These are phyloP conservation scores for Solenodon paradoxus DNA, from an alignment of 2,113 vertebrate genomes.

Conservation along the genomic window DNA sequence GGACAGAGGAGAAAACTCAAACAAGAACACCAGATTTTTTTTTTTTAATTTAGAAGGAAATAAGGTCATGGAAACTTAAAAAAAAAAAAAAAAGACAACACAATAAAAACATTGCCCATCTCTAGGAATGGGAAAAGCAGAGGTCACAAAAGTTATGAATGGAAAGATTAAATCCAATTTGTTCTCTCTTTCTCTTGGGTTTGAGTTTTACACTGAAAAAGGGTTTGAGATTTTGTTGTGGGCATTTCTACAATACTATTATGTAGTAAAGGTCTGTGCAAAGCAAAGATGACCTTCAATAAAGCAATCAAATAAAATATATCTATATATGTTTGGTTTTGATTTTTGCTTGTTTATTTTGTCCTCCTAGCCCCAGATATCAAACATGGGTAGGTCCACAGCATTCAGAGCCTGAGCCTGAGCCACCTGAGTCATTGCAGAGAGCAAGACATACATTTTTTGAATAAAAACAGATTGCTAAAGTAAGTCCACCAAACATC, in stretches of 20 bases:
- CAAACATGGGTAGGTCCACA: no score
- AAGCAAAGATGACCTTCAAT: constrained; percentile 45
- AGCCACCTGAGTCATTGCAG: no score
- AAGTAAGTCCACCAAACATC: not conserved
- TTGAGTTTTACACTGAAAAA: constrained; percentile 27
- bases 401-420: no score
- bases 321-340: no score
- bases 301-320: constrained; percentile 17
- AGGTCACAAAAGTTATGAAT: constrained; percentile 19
- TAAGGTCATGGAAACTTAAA: not conserved
- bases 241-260: not conserved
- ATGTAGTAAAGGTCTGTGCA: not conserved
- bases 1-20: not conserved
- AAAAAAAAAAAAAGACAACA: not conserved
- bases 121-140: not conserved
- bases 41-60: constrained; percentile 19
- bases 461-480: constrained; percentile 9
- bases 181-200: not conserved
- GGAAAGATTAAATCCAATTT: constrained; percentile 56
- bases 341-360: no score
- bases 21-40: not conserved
- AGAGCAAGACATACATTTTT: no score
- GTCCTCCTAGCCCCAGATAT: no score
- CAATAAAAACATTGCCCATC: not conserved
- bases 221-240: not conserved